Conservation (phyloP, 2,888 invertebrate species). For the Lasioglossum leucozonium region DNA sequence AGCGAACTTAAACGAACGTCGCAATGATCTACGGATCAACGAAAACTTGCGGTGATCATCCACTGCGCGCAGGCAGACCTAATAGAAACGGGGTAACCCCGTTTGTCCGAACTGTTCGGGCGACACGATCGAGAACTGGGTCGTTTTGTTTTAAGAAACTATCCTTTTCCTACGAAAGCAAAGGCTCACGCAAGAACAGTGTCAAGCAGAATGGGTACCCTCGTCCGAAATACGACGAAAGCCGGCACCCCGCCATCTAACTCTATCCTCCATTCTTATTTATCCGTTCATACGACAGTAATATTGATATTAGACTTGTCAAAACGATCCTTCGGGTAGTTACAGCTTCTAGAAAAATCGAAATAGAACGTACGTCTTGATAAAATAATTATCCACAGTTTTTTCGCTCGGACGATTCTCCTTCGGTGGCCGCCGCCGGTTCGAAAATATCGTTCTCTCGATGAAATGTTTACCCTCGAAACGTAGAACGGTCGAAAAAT, state of each 20-base stretch:
- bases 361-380: background rate
- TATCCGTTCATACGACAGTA: no score
- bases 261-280: no score
- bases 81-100: no score
- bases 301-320: no score
- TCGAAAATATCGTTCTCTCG: background rate
- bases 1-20: background rate
- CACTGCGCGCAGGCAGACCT: background rate
- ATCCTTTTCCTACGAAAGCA: no score
- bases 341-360: background rate
- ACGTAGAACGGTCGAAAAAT: background rate
- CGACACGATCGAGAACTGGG: no score
- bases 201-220: no score
- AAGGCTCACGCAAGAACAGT: no score
- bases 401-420: background rate
- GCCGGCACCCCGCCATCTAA: no score
- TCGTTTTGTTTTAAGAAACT: no score
- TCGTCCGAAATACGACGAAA: no score
- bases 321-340: background rate
- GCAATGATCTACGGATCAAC: background rate
- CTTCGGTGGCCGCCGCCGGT: background rate
- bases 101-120: no score
- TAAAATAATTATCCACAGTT: background rate
- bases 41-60: background rate
- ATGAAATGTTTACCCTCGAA: background rate